phyloP scores from a whole-genome alignment of 35 echinoderm and acorn worm species.

The Holothuria glaberrima region DNA sequence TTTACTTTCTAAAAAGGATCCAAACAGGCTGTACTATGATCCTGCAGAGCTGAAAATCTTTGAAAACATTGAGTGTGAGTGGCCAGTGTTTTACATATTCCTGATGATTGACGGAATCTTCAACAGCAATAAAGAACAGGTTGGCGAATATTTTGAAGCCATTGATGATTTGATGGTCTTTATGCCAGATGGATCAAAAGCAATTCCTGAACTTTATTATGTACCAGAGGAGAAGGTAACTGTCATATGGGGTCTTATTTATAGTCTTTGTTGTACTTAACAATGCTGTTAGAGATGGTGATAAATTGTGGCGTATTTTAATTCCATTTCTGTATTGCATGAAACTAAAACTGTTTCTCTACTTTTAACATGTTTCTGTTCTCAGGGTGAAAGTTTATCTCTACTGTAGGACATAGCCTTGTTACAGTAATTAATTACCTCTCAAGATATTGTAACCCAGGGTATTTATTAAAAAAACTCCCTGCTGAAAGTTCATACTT shows the following conservation, averaged over 20 bases:
- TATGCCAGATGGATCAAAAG: slow-evolving; percentile 68
- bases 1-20: slow-evolving; percentile 67
- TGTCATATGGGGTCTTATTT: not conserved
- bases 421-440: no score
- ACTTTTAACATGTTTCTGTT: no score
- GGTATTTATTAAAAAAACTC: no score
- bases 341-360: no score
- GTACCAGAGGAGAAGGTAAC: slow-evolving; percentile 94
- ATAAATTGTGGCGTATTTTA: not conserved
- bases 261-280: not conserved
- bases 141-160: slow-evolving; percentile 82
- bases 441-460: no score
- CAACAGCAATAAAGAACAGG: slow-evolving; percentile 81
- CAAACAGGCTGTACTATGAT: slow-evolving; percentile 95
- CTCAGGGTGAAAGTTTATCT: no score
- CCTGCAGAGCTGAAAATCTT: slow-evolving; percentile 97
- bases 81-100: slow-evolving; percentile 95
- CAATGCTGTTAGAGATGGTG: not conserved
- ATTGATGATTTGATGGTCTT: slow-evolving; percentile 74
- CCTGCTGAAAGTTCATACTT: no score
- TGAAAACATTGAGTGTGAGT: slow-evolving; percentile 99
- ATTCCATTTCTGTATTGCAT: not conserved
- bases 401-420: no score
- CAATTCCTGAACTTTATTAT: slow-evolving; percentile 89
- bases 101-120: slow-evolving; percentile 93